Conservation (phyloP, 2,888 invertebrate species). For the Eupelmus urozonus region DNA sequence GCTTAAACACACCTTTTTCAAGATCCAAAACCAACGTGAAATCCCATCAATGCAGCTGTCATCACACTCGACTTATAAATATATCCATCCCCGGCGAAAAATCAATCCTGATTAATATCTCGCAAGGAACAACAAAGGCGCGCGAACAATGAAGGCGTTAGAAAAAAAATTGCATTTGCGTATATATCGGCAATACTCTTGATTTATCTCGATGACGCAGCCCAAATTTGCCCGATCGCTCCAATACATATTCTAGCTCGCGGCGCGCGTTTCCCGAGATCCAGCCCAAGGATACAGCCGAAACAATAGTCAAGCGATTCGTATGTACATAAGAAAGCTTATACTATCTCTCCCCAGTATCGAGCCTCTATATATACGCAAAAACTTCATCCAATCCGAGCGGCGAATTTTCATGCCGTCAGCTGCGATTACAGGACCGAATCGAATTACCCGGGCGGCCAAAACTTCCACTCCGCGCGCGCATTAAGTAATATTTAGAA, state of each 20-base stretch:
- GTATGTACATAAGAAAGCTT: background rate
- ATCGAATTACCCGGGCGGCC: no score
- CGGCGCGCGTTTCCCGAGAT: slow-evolving; percentile 4
- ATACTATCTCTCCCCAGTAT: background rate
- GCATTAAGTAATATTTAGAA: background rate
- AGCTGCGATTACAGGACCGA: no score
- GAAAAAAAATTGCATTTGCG: background rate
- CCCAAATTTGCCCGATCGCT: background rate
- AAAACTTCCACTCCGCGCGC: no score
- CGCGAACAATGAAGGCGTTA: background rate
- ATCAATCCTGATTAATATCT: background rate
- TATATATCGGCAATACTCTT: slow-evolving; percentile 1
- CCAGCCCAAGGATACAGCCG: background rate
- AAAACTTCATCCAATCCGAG: background rate
- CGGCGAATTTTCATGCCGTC: no score
- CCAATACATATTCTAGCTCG: slow-evolving; percentile 26
- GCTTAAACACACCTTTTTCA: no score
- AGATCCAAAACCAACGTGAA: no score
- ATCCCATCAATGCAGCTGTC: no score
- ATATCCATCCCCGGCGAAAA: no score
- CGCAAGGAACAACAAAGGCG: background rate
- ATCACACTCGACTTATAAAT: no score
- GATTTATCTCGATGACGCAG: slow-evolving; percentile 30
- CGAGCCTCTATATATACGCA: background rate
- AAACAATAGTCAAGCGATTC: slow-evolving; percentile 17